These are phyloP conservation scores for Panurus biarmicus DNA, from an alignment of 2,113 vertebrate genomes.

Conservation along the genomic window DNA sequence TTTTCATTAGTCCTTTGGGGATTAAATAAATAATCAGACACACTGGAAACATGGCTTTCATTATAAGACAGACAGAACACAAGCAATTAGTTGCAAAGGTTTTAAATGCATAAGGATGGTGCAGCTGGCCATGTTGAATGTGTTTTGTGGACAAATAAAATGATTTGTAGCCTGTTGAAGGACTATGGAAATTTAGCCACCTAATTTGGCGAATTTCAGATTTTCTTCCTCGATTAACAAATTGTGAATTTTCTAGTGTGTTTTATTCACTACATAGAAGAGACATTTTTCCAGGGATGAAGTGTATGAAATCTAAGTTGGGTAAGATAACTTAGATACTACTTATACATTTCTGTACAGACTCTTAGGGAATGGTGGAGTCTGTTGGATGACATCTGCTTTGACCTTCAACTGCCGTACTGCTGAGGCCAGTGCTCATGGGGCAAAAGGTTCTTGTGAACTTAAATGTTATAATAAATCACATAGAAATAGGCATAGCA, in stretches of 20 bases:
- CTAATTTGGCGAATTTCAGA: background rate
- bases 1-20: background rate
- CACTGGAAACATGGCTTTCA: background rate
- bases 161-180: background rate
- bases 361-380: background rate
- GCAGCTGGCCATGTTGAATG: background rate
- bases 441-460: background rate
- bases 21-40: background rate
- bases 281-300: background rate
- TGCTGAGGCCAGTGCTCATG: background rate
- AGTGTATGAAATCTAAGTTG: background rate
- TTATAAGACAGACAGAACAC: background rate
- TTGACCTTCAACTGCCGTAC: constrained; percentile 5
- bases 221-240: background rate
- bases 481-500: background rate
- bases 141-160: background rate
- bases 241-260: background rate
- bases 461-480: constrained; percentile 32
- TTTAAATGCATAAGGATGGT: background rate
- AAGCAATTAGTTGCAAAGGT: background rate
- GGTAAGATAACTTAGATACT: background rate
- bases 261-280: background rate
- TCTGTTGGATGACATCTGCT: background rate
- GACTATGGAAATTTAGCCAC: background rate
- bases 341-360: background rate